Percentiles rank a stretch among this genome's conserved stretches.
Evolutionary conservation across 1,140 invertebrate species (phyloP).

Genomic region (Campodea augens): DNA sequence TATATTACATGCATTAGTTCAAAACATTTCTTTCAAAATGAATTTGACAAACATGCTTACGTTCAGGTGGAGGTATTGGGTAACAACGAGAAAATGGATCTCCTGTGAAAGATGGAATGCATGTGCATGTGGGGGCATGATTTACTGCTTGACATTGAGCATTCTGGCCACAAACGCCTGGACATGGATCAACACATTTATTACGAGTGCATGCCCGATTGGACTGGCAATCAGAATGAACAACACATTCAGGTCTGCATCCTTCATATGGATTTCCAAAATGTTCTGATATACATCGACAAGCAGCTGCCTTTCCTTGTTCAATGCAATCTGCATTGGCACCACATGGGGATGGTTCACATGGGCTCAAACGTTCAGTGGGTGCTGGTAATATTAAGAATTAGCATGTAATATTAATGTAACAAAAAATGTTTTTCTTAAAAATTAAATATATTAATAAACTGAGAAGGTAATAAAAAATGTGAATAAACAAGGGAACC

Average conservation of each 20-base stretch:
- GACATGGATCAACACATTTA: constrained; percentile 57
- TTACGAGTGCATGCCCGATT: constrained; percentile 48
- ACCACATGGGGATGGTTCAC: constrained; percentile 52
- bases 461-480: no score
- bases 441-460: no score
- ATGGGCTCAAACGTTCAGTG: constrained; percentile 33
- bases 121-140: constrained; percentile 50
- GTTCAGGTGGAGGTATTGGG: constrained; percentile 5
- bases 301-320: constrained; percentile 42
- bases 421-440: no score
- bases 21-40: no score
- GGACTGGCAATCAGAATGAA: constrained; percentile 47
- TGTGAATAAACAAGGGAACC: no score
- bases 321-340: constrained; percentile 49
- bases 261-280: constrained; percentile 51
- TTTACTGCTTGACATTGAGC: constrained; percentile 52
- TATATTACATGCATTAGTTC: neutral
- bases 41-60: no score
- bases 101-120: constrained; percentile 39
- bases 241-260: constrained; percentile 49
- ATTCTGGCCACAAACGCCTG: constrained; percentile 48
- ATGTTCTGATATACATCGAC: constrained; percentile 42
- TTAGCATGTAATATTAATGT: neutral
- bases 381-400: constrained; percentile 15
- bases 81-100: constrained; percentile 48